These are phyloP conservation scores for Meiosimyza decipiens DNA, from an alignment of 2,888 invertebrate genomes.

Conservation along the genomic window DNA sequence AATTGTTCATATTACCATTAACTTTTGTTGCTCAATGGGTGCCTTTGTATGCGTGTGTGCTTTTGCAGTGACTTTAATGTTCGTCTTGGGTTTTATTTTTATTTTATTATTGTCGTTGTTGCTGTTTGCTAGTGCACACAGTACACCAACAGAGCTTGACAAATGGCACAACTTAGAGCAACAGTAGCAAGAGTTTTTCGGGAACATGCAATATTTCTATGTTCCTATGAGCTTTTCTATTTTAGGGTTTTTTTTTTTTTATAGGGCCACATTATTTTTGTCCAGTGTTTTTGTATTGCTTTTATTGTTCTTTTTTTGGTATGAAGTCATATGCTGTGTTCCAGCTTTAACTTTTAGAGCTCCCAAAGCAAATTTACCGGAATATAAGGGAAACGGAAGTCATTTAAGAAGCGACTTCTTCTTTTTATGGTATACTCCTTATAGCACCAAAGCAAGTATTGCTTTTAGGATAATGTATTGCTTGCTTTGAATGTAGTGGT, in stretches of 20 bases:
- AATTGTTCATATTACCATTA: too few relatives aligned
- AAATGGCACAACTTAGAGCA: constrained; percentile 60
- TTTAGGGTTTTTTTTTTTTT: too few relatives aligned
- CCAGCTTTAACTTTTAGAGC: neutral
- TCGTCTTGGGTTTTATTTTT: constrained; percentile 27
- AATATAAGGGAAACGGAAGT: constrained; percentile 57
- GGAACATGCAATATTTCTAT: constrained; percentile 13
- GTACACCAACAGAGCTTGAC: constrained; percentile 57
- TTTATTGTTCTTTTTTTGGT: neutral
- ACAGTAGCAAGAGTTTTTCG: neutral
- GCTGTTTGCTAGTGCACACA: constrained; percentile 28
- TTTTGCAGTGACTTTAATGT: constrained; percentile 3
- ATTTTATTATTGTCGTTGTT: constrained; percentile 37
- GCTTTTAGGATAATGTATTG: too few relatives aligned
- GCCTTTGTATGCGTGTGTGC: neutral
- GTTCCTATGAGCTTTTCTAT: neutral
- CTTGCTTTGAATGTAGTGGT: too few relatives aligned
- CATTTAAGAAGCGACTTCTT: constrained; percentile 50
- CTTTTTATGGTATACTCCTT: neutral
- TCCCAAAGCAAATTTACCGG: neutral
- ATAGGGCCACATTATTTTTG: too few relatives aligned
- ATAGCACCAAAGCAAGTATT: neutral
- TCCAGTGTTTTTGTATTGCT: neutral
- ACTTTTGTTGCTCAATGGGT: neutral
- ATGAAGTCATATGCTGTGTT: neutral